Evolutionary conservation across 2,797 vertebrate species (phyloP).

Genomic region (Rhadinocentrus ornatus): DNA sequence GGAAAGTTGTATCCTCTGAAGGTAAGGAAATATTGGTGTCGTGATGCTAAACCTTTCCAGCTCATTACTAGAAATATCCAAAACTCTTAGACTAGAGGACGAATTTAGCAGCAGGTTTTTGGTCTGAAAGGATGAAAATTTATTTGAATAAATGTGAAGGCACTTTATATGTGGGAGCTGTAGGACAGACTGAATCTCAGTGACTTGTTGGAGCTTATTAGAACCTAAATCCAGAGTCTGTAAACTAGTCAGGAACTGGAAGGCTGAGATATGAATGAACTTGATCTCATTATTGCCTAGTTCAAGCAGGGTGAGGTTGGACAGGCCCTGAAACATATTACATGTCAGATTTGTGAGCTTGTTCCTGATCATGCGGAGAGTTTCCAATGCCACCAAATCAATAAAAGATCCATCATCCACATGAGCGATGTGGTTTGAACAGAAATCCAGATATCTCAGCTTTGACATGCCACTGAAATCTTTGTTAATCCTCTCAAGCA

Average conservation of each 20-base stretch:
- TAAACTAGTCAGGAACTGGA: constrained; percentile 2
- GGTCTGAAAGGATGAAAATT: constrained; percentile 15
- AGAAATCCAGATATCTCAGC: not conserved
- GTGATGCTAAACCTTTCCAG: constrained; percentile 34
- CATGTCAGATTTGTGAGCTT: constrained; percentile 11
- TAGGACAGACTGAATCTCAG: constrained; percentile 9
- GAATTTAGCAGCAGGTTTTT: constrained; percentile 18
- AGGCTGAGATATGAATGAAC: not conserved
- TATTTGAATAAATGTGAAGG: fast-evolving
- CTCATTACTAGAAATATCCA: not conserved
- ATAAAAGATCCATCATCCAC: constrained; percentile 27
- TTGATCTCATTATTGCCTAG: fast-evolving
- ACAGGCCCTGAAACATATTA: constrained; percentile 28
- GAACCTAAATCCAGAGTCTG: fast-evolving
- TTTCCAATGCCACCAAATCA: not conserved
- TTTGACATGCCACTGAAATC: constrained; percentile 16
- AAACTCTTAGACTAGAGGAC: constrained; percentile 15
- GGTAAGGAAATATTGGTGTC: constrained; percentile 33
- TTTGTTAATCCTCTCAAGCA: not conserved
- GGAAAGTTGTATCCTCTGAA: constrained; percentile 1
- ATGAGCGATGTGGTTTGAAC: not conserved
- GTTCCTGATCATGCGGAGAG: not conserved
- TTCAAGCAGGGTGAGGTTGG: not conserved
- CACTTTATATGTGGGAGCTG: constrained; percentile 7
- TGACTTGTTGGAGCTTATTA: not conserved